Conservation (phyloP, 2,113 vertebrate species). For the Accipiter virgatus region DNA sequence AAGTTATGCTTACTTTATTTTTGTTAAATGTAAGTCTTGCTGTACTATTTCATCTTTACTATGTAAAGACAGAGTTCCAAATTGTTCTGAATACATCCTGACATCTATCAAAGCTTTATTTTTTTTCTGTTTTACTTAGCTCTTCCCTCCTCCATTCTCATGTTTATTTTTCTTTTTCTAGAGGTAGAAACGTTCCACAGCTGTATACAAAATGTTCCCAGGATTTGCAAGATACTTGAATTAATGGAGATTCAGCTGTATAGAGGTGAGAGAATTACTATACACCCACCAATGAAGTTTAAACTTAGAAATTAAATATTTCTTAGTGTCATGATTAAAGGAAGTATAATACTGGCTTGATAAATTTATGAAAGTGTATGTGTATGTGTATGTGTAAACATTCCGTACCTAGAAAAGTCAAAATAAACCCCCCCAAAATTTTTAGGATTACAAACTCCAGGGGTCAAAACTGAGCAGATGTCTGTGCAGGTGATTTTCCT, state of each 20-base stretch:
- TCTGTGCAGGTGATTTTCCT: background rate
- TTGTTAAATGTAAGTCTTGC: background rate
- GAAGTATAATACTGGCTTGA: background rate
- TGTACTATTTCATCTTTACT: background rate
- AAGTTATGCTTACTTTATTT: background rate
- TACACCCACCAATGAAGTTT: background rate
- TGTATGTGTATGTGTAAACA: background rate
- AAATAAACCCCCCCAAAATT: background rate
- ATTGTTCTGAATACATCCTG: background rate
- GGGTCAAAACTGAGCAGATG: background rate
- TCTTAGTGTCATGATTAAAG: background rate
- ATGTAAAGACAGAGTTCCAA: background rate
- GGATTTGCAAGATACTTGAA: background rate
- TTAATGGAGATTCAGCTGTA: background rate
- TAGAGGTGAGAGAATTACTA: background rate
- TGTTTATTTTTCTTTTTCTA: background rate
- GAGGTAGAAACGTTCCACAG: background rate
- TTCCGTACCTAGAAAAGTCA: background rate
- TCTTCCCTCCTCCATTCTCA: accelerated
- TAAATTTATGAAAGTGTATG: background rate
- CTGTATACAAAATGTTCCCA: background rate
- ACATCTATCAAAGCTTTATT: background rate
- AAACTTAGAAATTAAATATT: background rate
- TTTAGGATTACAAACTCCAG: background rate
- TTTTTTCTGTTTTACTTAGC: background rate